Evolutionary conservation across 2,113 vertebrate species (phyloP).

Genomic region (Sphyrna mokarran): DNA sequence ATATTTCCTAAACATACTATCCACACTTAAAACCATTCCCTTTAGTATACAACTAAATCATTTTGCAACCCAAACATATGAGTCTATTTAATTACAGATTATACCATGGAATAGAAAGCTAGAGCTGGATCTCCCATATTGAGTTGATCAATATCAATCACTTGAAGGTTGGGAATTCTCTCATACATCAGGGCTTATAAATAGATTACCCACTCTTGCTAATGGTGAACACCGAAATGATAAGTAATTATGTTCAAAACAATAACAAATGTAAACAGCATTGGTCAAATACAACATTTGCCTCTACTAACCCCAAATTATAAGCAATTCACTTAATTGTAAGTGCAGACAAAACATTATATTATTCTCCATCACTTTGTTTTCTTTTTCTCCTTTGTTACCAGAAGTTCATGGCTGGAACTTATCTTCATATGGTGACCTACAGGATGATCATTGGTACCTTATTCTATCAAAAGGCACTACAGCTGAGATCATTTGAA

Average conservation of each 20-base stretch:
- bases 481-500: not conserved
- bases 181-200: not conserved
- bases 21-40: too few relatives aligned
- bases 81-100: not conserved
- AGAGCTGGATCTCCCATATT: not conserved
- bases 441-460: not conserved
- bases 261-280: not conserved
- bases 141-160: not conserved
- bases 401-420: not conserved
- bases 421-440: not conserved
- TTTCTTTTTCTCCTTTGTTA: not conserved
- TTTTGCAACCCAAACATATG: not conserved
- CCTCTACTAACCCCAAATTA: too few relatives aligned
- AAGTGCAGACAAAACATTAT: not conserved
- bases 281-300: not conserved
- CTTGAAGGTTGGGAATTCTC: not conserved
- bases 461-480: not conserved
- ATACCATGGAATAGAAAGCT: slow-evolving; percentile 4
- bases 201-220: not conserved
- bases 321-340: too few relatives aligned
- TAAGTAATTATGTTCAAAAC: not conserved
- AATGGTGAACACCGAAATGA: not conserved
- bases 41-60: not conserved
- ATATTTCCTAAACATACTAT: not conserved
- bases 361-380: not conserved